Evolutionary conservation across 2,113 vertebrate species (phyloP).

Genomic region (Girardinichthys multiradiatus): DNA sequence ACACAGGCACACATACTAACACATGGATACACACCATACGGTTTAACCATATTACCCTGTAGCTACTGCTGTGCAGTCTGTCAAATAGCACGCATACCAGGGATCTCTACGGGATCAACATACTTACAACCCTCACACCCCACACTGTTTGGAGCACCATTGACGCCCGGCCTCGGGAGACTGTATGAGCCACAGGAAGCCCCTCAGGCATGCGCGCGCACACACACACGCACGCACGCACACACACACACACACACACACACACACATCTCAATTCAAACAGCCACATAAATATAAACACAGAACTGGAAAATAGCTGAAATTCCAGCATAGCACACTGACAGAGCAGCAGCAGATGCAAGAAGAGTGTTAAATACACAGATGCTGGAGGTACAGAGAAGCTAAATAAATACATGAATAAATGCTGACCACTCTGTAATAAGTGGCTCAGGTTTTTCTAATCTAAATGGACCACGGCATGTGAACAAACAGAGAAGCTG

Average conservation of each 20-base stretch:
- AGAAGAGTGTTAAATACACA: conserved; percentile 44
- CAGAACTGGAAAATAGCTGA: conserved; percentile 69
- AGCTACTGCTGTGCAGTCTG: conserved; percentile 37
- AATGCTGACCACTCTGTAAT: conserved; percentile 5
- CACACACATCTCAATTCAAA: no score
- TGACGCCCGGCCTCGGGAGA: conserved; percentile 39
- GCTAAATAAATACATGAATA: conserved; percentile 1
- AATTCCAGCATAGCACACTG: conserved; percentile 73
- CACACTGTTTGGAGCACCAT: conserved; percentile 50
- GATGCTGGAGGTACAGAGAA: conserved; percentile 59
- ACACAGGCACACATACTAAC: no score
- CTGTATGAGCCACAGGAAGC: conserved; percentile 20
- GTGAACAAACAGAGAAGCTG: conserved; percentile 1
- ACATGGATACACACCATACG: conserved; percentile 24
- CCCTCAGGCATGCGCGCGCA: conserved; percentile 21
- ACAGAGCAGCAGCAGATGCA: conserved; percentile 71
- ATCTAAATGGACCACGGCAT: conserved; percentile 4
- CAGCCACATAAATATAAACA: no score
- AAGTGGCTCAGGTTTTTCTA: background rate
- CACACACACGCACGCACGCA: conserved; percentile 25
- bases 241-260: no score
- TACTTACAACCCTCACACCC: conserved; percentile 48
- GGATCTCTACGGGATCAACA: conserved; percentile 66
- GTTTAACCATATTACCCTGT: conserved; percentile 45
- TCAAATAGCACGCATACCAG: conserved; percentile 71